phyloP scores from a whole-genome alignment of 1,140 invertebrate genomes.

The Phthorimaea operculella region DNA sequence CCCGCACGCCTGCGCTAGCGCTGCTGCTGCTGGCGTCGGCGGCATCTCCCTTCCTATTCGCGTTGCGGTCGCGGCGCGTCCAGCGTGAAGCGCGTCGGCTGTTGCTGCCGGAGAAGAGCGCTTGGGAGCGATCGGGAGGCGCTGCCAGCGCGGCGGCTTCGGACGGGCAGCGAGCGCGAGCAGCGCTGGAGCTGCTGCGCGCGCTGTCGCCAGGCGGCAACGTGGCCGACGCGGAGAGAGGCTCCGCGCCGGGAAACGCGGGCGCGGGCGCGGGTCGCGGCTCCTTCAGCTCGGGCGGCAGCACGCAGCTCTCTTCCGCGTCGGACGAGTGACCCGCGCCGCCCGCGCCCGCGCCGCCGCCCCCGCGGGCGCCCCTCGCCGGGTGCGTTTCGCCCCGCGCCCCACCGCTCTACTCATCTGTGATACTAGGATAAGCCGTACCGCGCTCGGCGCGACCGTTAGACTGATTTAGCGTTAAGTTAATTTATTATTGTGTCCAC shows the following conservation, averaged over 20 bases:
- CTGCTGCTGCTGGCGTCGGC: conserved; percentile 76
- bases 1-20: conserved; percentile 69
- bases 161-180: conserved; percentile 51
- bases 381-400: conserved; percentile 44
- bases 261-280: conserved; percentile 40
- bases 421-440: conserved; percentile 62
- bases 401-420: conserved; percentile 65
- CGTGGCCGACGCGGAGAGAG: conserved; percentile 67
- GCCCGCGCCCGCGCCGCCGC: conserved; percentile 13
- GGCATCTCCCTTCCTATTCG: conserved; percentile 81
- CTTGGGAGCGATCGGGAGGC: conserved; percentile 44
- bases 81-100: conserved; percentile 73
- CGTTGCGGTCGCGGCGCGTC: conserved; percentile 79
- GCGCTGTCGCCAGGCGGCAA: conserved; percentile 57
- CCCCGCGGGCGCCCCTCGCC: conserved; percentile 26
- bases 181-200: conserved; percentile 53
- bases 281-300: conserved; percentile 60
- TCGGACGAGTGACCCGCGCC: conserved; percentile 56
- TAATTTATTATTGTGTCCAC: conserved; percentile 65
- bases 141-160: conserved; percentile 38
- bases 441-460: conserved; percentile 58
- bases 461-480: conserved; percentile 65
- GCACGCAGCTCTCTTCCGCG: conserved; percentile 57
- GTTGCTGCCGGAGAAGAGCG: conserved; percentile 51
- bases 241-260: conserved; percentile 46